These are phyloP conservation scores for Tinamus major DNA, from an alignment of 2,797 vertebrate genomes.

Conservation along the genomic window DNA sequence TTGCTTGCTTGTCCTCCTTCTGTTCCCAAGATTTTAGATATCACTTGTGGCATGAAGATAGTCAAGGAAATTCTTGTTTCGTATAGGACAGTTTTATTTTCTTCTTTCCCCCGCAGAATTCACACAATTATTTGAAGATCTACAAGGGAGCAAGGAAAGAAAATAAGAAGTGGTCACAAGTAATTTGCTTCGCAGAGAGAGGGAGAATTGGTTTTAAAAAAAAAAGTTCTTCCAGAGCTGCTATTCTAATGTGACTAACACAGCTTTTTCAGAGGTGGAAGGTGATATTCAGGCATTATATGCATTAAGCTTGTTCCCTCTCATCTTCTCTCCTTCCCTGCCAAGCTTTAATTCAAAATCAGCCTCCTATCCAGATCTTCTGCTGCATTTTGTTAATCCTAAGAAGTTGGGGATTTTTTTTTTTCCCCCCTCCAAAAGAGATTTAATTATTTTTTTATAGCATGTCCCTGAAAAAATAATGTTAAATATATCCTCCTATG, in stretches of 20 bases:
- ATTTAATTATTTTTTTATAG: slow-evolving; percentile 32
- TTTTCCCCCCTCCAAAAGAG: neutral
- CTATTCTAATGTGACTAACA: neutral
- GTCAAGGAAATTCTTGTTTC: neutral
- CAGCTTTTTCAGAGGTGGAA: neutral
- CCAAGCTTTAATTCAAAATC: slow-evolving; percentile 41
- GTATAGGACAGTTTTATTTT: neutral
- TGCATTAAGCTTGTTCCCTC: slow-evolving; percentile 38
- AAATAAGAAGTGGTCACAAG: neutral
- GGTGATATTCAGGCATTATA: neutral
- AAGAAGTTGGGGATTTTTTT: neutral
- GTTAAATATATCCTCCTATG: too few relatives aligned
- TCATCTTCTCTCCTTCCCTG: neutral
- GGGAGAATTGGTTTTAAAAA: neutral
- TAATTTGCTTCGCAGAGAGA: neutral
- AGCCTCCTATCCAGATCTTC: slow-evolving; percentile 33
- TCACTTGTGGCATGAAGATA: neutral
- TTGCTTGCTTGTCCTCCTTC: too few relatives aligned
- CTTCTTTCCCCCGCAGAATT: neutral
- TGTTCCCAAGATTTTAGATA: too few relatives aligned
- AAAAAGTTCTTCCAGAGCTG: neutral
- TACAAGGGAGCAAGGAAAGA: neutral
- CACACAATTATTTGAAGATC: neutral
- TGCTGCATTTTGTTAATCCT: slow-evolving; percentile 41
- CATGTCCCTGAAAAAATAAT: neutral